Percentiles rank a stretch among this genome's conserved stretches.
These are phyloP conservation scores for Drosophila antonietae DNA, from an alignment of 2,888 invertebrate species.

Conservation along the genomic window DNA sequence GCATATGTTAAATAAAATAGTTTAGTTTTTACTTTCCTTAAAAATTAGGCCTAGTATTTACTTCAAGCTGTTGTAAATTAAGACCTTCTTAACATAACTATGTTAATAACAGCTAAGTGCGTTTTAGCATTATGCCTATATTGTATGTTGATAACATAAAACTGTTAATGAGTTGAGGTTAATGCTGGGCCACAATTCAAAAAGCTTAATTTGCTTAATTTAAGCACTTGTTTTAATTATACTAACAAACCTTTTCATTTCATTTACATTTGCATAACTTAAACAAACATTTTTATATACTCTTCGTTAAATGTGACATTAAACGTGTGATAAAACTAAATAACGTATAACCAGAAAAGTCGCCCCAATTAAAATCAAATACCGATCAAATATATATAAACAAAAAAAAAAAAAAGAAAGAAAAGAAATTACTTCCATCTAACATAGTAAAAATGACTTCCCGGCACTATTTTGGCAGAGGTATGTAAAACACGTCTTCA, in stretches of 20 bases:
- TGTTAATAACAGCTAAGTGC: background rate
- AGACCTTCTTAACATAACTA: background rate
- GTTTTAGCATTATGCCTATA: background rate
- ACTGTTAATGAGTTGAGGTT: slow-evolving; percentile 1
- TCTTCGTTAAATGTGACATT: slow-evolving; percentile 35
- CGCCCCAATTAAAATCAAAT: background rate
- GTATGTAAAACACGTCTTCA: slow-evolving; percentile 82
- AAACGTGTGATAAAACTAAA: slow-evolving; percentile 18
- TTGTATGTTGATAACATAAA: background rate
- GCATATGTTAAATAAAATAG: background rate
- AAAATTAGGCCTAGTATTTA: slow-evolving; percentile 2
- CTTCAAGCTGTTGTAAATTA: background rate
- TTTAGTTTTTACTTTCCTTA: background rate
- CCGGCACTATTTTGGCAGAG: slow-evolving; percentile 85
- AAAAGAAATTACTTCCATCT: slow-evolving; percentile 55
- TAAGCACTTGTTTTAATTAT: background rate
- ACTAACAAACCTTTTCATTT: slow-evolving; percentile 31
- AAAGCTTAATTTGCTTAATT: background rate
- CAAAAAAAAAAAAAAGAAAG: slow-evolving; percentile 1
- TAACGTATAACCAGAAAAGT: slow-evolving; percentile 25
- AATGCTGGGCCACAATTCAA: slow-evolving; percentile 6
- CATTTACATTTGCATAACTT: slow-evolving; percentile 21
- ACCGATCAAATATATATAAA: background rate
- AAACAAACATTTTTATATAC: slow-evolving; percentile 19
- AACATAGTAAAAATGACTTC: slow-evolving; percentile 84